Percentiles rank a stretch among this genome's conserved stretches.
Conservation (phyloP, 2,888 invertebrate genomes). For the Lucinisca nassula region DNA sequence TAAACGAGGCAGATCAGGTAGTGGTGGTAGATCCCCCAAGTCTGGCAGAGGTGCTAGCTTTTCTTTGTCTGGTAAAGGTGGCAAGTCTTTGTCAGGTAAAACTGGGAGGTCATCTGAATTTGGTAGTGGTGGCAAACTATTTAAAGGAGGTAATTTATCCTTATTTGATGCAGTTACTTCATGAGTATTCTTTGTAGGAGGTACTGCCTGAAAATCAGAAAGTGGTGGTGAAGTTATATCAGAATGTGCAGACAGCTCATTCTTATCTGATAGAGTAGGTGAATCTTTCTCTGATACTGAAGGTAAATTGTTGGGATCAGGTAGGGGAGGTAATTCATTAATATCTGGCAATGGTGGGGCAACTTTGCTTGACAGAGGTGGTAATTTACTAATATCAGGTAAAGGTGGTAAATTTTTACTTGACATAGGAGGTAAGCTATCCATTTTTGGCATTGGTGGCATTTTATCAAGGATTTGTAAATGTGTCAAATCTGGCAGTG, state of each 20-base stretch:
- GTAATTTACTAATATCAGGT: neutral
- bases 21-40: slow-evolving; percentile 22
- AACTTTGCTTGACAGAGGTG: neutral
- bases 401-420: neutral
- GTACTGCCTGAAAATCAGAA: slow-evolving; percentile 44
- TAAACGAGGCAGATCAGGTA: slow-evolving; percentile 20
- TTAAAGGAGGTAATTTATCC: slow-evolving; percentile 8
- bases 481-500: neutral
- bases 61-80: slow-evolving; percentile 28
- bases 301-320: neutral
- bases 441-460: neutral
- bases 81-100: slow-evolving; percentile 15
- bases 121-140: slow-evolving; percentile 38
- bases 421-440: slow-evolving; percentile 9
- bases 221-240: slow-evolving; percentile 24
- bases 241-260: slow-evolving; percentile 11
- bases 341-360: slow-evolving; percentile 24
- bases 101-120: neutral
- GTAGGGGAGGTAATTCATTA: slow-evolving; percentile 16
- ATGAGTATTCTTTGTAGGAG: neutral
- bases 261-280: slow-evolving; percentile 28
- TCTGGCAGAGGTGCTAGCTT: slow-evolving; percentile 39
- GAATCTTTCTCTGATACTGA: slow-evolving; percentile 23
- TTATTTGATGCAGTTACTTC: slow-evolving; percentile 5
- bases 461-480: neutral